Percentiles rank a stretch among this genome's conserved stretches.
phyloP scores from a whole-genome alignment of 2,888 invertebrate species.

The Kuschelorhynchus macadamiae region DNA sequence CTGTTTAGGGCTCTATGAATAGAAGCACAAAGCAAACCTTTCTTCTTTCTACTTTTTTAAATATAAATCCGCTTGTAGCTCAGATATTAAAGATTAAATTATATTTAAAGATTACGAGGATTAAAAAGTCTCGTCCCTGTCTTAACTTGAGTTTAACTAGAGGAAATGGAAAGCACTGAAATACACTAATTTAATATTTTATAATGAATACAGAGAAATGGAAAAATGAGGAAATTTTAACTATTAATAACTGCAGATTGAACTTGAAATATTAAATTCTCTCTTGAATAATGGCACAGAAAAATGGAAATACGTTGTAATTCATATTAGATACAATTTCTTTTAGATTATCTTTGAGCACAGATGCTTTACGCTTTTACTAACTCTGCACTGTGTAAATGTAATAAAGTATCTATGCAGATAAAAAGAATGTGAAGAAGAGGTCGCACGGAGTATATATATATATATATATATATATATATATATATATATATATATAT shows the following conservation, averaged over 20 bases:
- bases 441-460: too few relatives aligned
- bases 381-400: too few relatives aligned
- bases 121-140: constrained; percentile 28
- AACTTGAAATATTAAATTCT: constrained; percentile 20
- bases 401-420: too few relatives aligned
- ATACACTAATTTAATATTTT: constrained; percentile 28
- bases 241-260: constrained; percentile 33
- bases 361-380: not conserved
- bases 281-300: constrained; percentile 16
- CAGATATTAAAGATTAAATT: constrained; percentile 28
- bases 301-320: constrained; percentile 23
- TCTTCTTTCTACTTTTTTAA: not conserved
- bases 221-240: constrained; percentile 14
- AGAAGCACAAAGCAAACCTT: not conserved
- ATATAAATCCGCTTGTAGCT: not conserved
- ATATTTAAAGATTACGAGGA: constrained; percentile 20
- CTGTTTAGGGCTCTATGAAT: not conserved
- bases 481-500: too few relatives aligned
- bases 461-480: too few relatives aligned
- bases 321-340: constrained; percentile 15
- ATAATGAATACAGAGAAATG: constrained; percentile 28
- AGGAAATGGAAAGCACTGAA: constrained; percentile 15
- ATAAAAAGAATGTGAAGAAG: too few relatives aligned
- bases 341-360: constrained; percentile 18
- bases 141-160: constrained; percentile 13